Evolutionary conservation across 2,888 invertebrate species (phyloP).

Genomic region (Drosophila pullipes): DNA sequence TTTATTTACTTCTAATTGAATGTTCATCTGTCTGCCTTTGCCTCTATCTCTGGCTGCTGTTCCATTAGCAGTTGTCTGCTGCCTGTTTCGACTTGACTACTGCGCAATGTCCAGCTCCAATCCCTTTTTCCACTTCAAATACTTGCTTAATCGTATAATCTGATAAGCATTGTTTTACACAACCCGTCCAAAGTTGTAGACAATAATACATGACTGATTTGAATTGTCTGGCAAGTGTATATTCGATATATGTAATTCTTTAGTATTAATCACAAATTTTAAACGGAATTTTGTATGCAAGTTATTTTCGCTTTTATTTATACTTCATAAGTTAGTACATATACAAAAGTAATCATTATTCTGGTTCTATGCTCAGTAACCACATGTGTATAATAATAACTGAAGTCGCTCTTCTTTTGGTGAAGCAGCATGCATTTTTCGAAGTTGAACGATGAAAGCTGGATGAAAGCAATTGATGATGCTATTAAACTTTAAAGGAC

Average conservation of each 20-base stretch:
- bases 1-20: slow-evolving; percentile 61
- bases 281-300: neutral
- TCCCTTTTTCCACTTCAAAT: slow-evolving; percentile 3
- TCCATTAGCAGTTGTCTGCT: slow-evolving; percentile 2
- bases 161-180: slow-evolving; percentile 33
- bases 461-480: neutral
- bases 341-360: neutral
- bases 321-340: neutral
- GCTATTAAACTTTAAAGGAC: too few species aligned
- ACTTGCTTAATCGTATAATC: slow-evolving; percentile 34
- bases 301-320: neutral
- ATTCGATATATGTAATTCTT: neutral
- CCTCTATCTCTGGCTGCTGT: neutral
- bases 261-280: neutral
- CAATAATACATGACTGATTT: neutral
- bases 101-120: slow-evolving; percentile 1
- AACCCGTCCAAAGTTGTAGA: slow-evolving; percentile 18
- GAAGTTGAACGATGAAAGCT: neutral
- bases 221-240: neutral
- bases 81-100: neutral
- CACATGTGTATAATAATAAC: neutral
- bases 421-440: neutral
- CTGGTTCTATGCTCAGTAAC: too few species aligned
- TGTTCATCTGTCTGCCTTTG: slow-evolving; percentile 14
- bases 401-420: too few species aligned